Conservation (phyloP, 2,888 invertebrate genomes). For the Caenorhabditis doughertyi region DNA sequence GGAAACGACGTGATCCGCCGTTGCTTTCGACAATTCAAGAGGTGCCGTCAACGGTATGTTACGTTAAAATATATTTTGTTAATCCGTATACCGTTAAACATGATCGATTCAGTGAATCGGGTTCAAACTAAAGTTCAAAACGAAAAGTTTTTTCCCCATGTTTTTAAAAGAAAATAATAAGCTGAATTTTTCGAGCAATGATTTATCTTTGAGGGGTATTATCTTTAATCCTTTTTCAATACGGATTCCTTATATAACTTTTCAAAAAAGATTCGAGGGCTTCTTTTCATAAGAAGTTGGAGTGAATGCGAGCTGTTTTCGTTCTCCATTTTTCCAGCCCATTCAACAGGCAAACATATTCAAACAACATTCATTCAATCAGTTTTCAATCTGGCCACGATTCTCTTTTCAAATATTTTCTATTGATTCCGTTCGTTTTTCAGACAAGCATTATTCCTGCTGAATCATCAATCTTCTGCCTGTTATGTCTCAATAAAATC, state of each 20-base stretch:
- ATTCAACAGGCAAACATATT: slow-evolving; percentile 43
- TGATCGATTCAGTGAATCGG: not conserved
- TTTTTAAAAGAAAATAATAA: not conserved
- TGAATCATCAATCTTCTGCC: slow-evolving; percentile 37
- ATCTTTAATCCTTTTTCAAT: not conserved
- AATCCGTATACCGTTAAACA: slow-evolving; percentile 7
- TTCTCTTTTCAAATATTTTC: not conserved
- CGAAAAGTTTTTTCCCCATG: not conserved
- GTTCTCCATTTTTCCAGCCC: slow-evolving; percentile 22
- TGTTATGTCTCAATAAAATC: slow-evolving; percentile 45
- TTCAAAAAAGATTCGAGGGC: not conserved
- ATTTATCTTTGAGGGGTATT: not conserved
- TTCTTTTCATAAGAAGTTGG: not conserved
- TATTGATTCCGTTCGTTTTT: slow-evolving; percentile 11
- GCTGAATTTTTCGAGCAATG: not conserved
- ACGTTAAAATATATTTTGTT: not conserved
- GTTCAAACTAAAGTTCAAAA: not conserved
- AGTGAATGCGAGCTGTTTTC: not conserved
- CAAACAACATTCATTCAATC: slow-evolving; percentile 21
- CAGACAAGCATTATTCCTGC: slow-evolving; percentile 45
- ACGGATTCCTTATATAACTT: not conserved
- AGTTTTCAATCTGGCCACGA: slow-evolving; percentile 1
- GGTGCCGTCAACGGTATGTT: slow-evolving; percentile 45
- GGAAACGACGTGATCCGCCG: slow-evolving; percentile 39
- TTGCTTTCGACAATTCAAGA: slow-evolving; percentile 46